Evolutionary conservation across 1,140 invertebrate species (phyloP), one percentile per base, ranked within the genome.

Genomic region (Zelostemma sp.): DNA sequence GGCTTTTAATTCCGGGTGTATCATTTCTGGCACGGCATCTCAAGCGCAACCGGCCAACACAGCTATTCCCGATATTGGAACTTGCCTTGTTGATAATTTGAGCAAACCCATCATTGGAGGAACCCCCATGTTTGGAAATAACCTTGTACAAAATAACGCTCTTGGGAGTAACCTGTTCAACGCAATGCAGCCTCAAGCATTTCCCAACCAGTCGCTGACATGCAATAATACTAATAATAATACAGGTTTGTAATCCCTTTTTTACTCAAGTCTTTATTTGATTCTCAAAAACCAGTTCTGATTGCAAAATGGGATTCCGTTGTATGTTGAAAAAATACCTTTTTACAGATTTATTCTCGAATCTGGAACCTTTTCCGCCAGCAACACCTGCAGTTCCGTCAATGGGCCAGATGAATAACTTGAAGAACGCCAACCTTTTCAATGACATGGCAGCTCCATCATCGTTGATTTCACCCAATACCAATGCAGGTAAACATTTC

Each of bases 341-440:
- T n/a, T n/a, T 35, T 35, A 1, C 33, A 35, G 90, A 91, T 83
- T 83, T 91, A 54, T 72, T 91, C 33, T 86, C 88, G 1, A 89
- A 89, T 63, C 76, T 90, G 50, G n/a, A n/a, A 76, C 76, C 18
- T 82, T 79, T 41, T 86, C 88, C 62, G 78, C 79, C 61, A 25
- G 61, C 78, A 12, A 63, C 85, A 33, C 72, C 69, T 15, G 59
- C 78, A 18, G 66, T 78, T 40, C 58, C 82, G 28, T 46, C 69
- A 4, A 67, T 76, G 21, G 58, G 40, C 17, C 74, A 64, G 62
- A 57, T 50, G 47, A 79, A 77, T 17, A 82, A 77, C 12, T 16
- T 75, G 38, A 83, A 79, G 19, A 84, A 85, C 45, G 74, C 74
- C 1, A 84, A 84, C 46, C 47, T 82, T 5, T 81, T 83, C n/a